A percentile compares a stretch with the other conserved stretches of the same genome.
Conservation (phyloP, 2,797 vertebrate species). For the Melanitta fusca region DNA sequence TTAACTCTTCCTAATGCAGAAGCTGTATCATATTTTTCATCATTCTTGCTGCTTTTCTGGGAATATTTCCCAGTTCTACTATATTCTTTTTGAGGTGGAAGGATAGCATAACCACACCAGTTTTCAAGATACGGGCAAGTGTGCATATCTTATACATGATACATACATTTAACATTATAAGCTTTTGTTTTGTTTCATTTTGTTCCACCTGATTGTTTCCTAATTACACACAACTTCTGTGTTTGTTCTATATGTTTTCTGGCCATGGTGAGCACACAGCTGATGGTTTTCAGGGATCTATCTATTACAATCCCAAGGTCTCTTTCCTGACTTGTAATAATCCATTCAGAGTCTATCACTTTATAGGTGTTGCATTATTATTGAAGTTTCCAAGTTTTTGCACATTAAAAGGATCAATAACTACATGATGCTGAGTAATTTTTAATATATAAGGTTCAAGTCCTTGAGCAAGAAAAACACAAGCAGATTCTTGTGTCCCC, state of each 20-base stretch:
- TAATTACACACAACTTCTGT: background rate
- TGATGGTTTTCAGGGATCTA: background rate
- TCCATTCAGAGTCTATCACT: background rate
- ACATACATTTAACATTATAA: rapidly evolving
- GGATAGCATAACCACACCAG: background rate
- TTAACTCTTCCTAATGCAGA: background rate
- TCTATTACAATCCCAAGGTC: background rate
- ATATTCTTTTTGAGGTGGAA: background rate
- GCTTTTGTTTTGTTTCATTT: background rate
- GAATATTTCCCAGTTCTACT: background rate
- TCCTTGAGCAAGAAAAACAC: background rate
- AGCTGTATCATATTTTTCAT: background rate
- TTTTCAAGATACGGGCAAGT: background rate
- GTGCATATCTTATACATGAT: background rate
- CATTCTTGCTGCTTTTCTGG: background rate
- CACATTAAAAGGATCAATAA: background rate
- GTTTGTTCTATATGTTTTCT: background rate
- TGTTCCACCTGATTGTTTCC: background rate
- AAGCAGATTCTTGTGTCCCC: background rate
- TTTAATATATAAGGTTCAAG: background rate
- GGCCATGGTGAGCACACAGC: background rate
- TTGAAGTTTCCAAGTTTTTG: background rate
- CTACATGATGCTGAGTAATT: background rate
- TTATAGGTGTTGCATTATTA: background rate
- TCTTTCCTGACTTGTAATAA: background rate